These are phyloP conservation scores for Echinops telfairi DNA, from an alignment of 2,113 vertebrate species.

Conservation along the genomic window DNA sequence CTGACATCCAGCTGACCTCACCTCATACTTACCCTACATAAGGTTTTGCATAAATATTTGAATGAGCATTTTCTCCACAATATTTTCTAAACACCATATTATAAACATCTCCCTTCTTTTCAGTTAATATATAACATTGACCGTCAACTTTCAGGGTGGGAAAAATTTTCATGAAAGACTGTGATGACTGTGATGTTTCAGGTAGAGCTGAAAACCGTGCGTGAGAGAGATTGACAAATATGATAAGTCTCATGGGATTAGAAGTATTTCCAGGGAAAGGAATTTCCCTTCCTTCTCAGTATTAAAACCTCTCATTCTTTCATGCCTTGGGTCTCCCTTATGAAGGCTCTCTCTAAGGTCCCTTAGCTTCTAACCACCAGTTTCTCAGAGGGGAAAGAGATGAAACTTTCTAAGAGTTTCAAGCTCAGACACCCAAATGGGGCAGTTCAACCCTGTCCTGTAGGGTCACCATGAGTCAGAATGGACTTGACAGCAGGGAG, in stretches of 20 bases:
- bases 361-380: neutral
- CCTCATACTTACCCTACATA: too few relatives aligned
- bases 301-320: neutral
- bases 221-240: neutral
- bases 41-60: neutral
- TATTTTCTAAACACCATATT: too few relatives aligned
- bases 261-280: neutral
- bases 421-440: too few relatives aligned
- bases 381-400: too few relatives aligned
- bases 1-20: too few relatives aligned
- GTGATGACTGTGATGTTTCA: neutral
- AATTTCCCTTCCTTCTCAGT: neutral
- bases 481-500: too few relatives aligned
- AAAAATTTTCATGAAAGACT: slow-evolving; percentile 24
- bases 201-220: neutral
- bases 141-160: neutral
- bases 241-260: neutral
- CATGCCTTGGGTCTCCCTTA: neutral
- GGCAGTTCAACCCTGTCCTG: too few relatives aligned
- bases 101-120: neutral
- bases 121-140: neutral
- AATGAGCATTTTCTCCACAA: slow-evolving; percentile 2
- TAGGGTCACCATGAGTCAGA: too few relatives aligned
- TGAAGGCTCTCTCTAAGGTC: neutral
- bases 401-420: too few relatives aligned